phyloP scores from a whole-genome alignment of 2,888 invertebrate genomes.

The Drosophila nigricruria region DNA sequence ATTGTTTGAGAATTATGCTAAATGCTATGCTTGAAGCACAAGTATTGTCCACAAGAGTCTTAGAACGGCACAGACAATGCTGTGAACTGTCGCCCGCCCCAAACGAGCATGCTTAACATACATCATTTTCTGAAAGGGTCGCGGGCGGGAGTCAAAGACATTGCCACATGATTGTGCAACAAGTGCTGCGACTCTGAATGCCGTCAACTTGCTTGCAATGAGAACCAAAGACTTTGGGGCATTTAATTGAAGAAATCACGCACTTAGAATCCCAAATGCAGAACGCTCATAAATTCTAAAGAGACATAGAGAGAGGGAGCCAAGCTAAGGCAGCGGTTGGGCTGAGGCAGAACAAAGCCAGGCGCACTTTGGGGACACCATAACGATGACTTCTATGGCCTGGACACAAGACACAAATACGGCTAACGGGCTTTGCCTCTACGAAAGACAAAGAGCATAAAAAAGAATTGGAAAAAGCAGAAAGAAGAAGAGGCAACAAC shows the following conservation, averaged over 20 bases:
- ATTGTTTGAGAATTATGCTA: slow-evolving; percentile 71
- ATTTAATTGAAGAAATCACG: slow-evolving; percentile 80
- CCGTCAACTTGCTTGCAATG: slow-evolving; percentile 29
- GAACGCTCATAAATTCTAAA: slow-evolving; percentile 50
- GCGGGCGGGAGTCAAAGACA: slow-evolving; percentile 11
- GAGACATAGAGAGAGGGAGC: neutral
- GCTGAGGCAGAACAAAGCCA: slow-evolving; percentile 32
- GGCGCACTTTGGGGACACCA: slow-evolving; percentile 40
- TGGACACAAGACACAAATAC: slow-evolving; percentile 55
- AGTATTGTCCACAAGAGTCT: slow-evolving; percentile 52
- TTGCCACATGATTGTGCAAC: slow-evolving; percentile 61
- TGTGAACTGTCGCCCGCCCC: slow-evolving; percentile 41
- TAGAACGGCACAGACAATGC: slow-evolving; percentile 56
- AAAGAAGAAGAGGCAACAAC: slow-evolving; percentile 3
- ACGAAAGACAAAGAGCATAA: slow-evolving; percentile 39
- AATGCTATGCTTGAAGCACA: slow-evolving; percentile 43
- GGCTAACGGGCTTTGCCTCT: slow-evolving; percentile 58
- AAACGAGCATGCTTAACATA: slow-evolving; percentile 37
- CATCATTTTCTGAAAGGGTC: slow-evolving; percentile 18
- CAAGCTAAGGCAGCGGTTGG: neutral
- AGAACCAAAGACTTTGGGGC: slow-evolving; percentile 49
- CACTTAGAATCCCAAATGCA: slow-evolving; percentile 61
- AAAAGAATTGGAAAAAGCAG: slow-evolving; percentile 12
- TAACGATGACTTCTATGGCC: slow-evolving; percentile 60
- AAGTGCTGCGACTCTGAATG: slow-evolving; percentile 47